Evolutionary conservation across 2,888 invertebrate genomes (phyloP).

Genomic region (Oligia latruncula): DNA sequence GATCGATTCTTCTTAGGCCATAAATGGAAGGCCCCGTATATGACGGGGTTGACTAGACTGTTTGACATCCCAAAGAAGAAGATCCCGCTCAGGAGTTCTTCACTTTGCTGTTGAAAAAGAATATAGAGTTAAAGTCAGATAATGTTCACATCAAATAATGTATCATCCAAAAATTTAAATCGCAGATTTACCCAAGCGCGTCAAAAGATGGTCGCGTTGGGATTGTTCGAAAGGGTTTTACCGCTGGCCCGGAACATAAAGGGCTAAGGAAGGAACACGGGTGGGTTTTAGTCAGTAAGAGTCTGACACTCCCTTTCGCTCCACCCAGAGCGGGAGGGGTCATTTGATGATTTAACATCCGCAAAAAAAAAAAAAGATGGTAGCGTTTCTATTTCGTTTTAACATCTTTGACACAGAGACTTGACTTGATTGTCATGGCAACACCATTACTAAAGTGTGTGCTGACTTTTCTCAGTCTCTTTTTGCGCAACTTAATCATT

Average conservation of each 20-base stretch:
- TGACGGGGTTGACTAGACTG: conserved; percentile 95
- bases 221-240: too few species aligned
- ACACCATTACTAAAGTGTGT: neutral
- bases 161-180: too few species aligned
- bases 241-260: too few species aligned
- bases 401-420: neutral
- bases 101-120: conserved; percentile 89
- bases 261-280: too few species aligned
- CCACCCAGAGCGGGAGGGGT: too few species aligned
- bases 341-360: too few species aligned
- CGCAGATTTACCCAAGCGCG: neutral
- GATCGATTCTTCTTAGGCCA: conserved; percentile 91
- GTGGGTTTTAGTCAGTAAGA: too few species aligned
- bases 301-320: too few species aligned
- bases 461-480: neutral
- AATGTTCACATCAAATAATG: neutral
- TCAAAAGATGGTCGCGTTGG: neutral
- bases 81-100: conserved; percentile 93
- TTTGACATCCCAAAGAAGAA: conserved; percentile 97
- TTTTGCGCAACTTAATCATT: too few species aligned
- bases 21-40: conserved; percentile 96
- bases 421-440: neutral
- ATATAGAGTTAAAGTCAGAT: neutral
- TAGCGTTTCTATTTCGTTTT: neutral
- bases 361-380: too few species aligned